Percentiles rank a stretch among this genome's conserved stretches.
phyloP scores from a whole-genome alignment of 2,888 invertebrate genomes.

The Latrodectus hesperus region DNA sequence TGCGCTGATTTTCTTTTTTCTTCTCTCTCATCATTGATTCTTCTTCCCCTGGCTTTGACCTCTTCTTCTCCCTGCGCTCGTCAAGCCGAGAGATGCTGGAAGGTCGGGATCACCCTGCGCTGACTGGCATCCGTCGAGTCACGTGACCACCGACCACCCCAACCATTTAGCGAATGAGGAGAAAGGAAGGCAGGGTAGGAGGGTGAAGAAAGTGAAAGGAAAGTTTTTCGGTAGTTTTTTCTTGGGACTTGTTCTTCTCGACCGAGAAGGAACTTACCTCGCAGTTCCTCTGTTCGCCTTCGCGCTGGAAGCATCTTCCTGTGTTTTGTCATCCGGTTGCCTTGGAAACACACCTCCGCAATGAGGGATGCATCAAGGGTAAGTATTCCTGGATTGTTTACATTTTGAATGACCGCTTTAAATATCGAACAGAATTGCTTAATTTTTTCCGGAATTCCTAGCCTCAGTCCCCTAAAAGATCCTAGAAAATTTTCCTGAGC shows the following conservation, averaged over 20 bases:
- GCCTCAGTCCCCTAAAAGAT: too few relatives aligned
- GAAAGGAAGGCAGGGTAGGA: constrained; percentile 7
- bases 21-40: too few relatives aligned
- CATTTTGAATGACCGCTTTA: too few relatives aligned
- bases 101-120: constrained; percentile 21
- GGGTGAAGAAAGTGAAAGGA: constrained; percentile 46
- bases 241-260: constrained; percentile 1
- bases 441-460: too few relatives aligned
- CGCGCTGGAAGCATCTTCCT: not conserved
- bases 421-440: too few relatives aligned
- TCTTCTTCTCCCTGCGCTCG: not conserved
- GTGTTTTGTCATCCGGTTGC: constrained; percentile 1
- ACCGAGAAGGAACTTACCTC: constrained; percentile 8
- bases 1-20: not conserved
- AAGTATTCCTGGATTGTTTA: not conserved
- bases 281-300: not conserved
- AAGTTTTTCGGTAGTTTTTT: constrained; percentile 40
- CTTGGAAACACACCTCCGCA: constrained; percentile 20
- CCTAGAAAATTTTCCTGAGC: too few relatives aligned
- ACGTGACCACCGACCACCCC: constrained; percentile 60
- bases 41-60: not conserved
- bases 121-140: constrained; percentile 25
- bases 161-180: constrained; percentile 52
- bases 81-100: not conserved
- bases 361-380: not conserved